Evolutionary conservation across 2,888 invertebrate genomes (phyloP).

Genomic region (Netelia virgata): DNA sequence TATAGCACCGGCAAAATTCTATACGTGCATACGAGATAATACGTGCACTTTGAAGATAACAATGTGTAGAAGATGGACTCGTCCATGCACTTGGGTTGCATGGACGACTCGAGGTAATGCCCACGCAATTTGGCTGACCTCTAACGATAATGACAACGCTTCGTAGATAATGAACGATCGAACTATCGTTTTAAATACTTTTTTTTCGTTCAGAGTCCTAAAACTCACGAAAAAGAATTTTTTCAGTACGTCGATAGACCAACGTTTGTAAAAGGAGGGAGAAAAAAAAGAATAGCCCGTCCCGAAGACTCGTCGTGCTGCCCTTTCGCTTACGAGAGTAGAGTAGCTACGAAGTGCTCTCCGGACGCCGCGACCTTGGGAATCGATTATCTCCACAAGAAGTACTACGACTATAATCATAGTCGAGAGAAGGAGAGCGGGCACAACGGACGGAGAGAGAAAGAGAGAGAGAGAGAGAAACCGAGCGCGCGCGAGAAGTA

Average conservation of each 20-base stretch:
- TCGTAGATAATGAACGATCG: neutral
- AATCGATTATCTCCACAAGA: slow-evolving; percentile 63
- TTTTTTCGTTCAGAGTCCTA: neutral
- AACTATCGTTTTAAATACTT: neutral
- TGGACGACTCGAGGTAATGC: slow-evolving; percentile 65
- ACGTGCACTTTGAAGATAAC: slow-evolving; percentile 68
- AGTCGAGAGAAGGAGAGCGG: slow-evolving; percentile 11
- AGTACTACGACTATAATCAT: slow-evolving; percentile 52
- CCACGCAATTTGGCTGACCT: slow-evolving; percentile 75
- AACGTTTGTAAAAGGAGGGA: neutral
- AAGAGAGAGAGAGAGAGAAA: neutral
- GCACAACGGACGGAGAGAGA: neutral
- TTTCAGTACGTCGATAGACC: neutral
- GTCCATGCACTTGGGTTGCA: slow-evolving; percentile 67
- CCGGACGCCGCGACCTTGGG: slow-evolving; percentile 40
- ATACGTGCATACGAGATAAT: too few relatives aligned
- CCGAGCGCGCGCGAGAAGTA: slow-evolving; percentile 2
- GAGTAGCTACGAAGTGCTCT: slow-evolving; percentile 9
- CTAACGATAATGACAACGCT: slow-evolving; percentile 75
- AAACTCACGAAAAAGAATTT: neutral
- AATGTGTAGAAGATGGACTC: slow-evolving; percentile 43
- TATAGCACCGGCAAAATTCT: too few relatives aligned
- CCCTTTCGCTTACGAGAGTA: slow-evolving; percentile 39
- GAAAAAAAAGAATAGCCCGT: slow-evolving; percentile 22
- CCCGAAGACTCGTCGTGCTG: slow-evolving; percentile 4